Evolutionary conservation across 2,113 vertebrate species (phyloP), one percentile per base, ranked within the genome.

Genomic region (Bagarius yarrelli): DNA sequence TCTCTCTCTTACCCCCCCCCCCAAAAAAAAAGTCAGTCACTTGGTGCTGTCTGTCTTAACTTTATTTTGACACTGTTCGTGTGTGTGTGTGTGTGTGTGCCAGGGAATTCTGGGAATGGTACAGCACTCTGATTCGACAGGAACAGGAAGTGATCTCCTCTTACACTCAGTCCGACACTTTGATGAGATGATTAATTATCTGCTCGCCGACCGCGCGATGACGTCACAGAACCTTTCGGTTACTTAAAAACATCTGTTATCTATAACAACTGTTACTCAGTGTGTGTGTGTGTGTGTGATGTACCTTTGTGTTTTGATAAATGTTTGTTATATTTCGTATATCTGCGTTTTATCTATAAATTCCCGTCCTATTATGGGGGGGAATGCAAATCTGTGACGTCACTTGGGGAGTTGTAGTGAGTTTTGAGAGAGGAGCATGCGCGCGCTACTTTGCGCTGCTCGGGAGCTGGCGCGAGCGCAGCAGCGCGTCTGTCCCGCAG

Each of bases 351-450:
- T 40, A 6, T 40, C 6, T 40, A 40, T 4, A 4, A 6, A 4
- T 40, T 40, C 36, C 1, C 11, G 44, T 47, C 16, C 18, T 50
- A 18, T 27, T 25, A 11, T 50, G 5, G 1, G 13, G 11, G 57
- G 14, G 36, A n/a, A 56, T 74, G 53, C 30, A 57, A 73, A 74
- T 56, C 69, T 3, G 40, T 77, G 75, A 77, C 75, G 44, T 77
- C 59, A 63, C 34, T 40, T 8, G 12, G 55, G 1, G 55, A 44
- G 30, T 59, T 44, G 55, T 3, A 27, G 6, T 2, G 59, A 13
- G 11, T 63, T 63, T 52, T 30, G 25, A 27, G 16, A 61, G 13
- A 18, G 27, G 59, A 52, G 75, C 56, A 76, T 60, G 74, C 44
- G 57, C 75, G 59, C 36, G 59, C 34, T 23, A 52, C 40, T 63